Conservation (phyloP, 2,113 vertebrate genomes). For the Sinocyclocheilus rhinocerous region DNA sequence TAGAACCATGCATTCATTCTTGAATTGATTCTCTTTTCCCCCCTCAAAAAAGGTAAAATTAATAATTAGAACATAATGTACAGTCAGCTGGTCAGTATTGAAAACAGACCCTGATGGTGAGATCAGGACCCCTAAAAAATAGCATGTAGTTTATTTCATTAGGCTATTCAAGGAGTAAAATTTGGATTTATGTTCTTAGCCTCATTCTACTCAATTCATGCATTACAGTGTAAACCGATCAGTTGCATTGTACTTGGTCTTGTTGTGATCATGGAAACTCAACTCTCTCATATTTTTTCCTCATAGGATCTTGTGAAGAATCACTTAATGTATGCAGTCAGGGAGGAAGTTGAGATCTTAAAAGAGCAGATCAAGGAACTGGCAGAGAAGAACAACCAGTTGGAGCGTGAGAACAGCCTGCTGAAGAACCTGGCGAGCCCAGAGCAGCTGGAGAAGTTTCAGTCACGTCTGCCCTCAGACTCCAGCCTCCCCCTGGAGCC, state of each 20-base stretch:
- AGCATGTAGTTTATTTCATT: background rate
- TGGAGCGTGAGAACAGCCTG: conserved; percentile 94
- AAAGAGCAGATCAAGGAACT: conserved; percentile 99
- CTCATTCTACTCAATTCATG: background rate
- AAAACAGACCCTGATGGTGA: background rate
- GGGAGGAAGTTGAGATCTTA: conserved; percentile 95
- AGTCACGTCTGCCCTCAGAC: conserved; percentile 84
- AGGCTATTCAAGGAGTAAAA: background rate
- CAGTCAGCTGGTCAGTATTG: background rate
- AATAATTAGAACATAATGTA: background rate
- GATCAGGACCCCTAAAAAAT: background rate
- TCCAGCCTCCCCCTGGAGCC: conserved; percentile 72
- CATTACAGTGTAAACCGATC: background rate
- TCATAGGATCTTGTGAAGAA: conserved; percentile 95
- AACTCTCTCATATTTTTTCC: background rate
- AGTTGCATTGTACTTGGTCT: background rate
- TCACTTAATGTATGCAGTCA: conserved; percentile 96
- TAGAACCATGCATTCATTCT: background rate
- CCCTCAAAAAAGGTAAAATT: background rate
- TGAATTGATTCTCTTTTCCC: background rate
- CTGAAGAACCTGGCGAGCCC: conserved; percentile 96
- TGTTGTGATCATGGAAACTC: conserved; percentile 1
- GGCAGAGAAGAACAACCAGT: conserved; percentile 96
- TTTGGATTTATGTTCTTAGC: background rate
- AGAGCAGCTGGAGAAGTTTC: conserved; percentile 95